phyloP scores from a whole-genome alignment of 1,140 invertebrate genomes.

The Eriocheir sinensis region DNA sequence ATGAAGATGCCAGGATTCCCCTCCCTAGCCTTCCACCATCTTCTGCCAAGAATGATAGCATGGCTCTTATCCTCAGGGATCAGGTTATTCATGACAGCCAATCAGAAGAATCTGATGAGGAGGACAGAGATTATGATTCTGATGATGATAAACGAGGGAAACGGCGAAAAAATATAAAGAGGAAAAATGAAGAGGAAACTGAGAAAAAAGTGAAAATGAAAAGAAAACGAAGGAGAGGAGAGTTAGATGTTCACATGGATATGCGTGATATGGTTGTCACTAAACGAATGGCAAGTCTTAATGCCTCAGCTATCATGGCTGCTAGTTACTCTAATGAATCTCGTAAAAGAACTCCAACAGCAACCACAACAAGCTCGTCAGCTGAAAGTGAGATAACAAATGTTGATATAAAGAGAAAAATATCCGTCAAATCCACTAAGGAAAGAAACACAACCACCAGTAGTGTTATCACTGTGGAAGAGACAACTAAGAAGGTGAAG shows the following conservation, averaged over 20 bases:
- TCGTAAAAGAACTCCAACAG: conserved; percentile 80
- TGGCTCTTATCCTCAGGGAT: conserved; percentile 77
- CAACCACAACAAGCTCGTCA: conserved; percentile 74
- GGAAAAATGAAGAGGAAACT: conserved; percentile 72
- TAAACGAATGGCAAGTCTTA: conserved; percentile 95
- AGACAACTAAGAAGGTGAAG: conserved; percentile 79
- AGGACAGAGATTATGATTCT: conserved; percentile 78
- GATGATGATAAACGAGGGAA: conserved; percentile 66
- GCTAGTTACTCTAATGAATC: conserved; percentile 91
- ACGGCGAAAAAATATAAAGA: conserved; percentile 76
- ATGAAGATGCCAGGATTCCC: conserved; percentile 90
- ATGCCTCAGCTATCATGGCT: conserved; percentile 95
- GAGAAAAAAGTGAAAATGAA: conserved; percentile 76
- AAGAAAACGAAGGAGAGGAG: conserved; percentile 74
- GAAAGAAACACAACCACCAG: conserved; percentile 73
- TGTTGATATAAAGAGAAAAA: conserved; percentile 77
- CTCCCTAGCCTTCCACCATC: conserved; percentile 66
- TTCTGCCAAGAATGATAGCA: conserved; percentile 62
- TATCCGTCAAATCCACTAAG: conserved; percentile 78
- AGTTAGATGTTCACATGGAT: conserved; percentile 85
- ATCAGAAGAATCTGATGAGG: conserved; percentile 80
- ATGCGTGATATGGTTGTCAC: conserved; percentile 90
- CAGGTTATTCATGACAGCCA: conserved; percentile 82
- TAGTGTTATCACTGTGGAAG: conserved; percentile 78
- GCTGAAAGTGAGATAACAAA: conserved; percentile 78